Base-by-base conservation (phyloP, 2,113 vertebrate species). In the Lipotes vexillifer region DNA sequence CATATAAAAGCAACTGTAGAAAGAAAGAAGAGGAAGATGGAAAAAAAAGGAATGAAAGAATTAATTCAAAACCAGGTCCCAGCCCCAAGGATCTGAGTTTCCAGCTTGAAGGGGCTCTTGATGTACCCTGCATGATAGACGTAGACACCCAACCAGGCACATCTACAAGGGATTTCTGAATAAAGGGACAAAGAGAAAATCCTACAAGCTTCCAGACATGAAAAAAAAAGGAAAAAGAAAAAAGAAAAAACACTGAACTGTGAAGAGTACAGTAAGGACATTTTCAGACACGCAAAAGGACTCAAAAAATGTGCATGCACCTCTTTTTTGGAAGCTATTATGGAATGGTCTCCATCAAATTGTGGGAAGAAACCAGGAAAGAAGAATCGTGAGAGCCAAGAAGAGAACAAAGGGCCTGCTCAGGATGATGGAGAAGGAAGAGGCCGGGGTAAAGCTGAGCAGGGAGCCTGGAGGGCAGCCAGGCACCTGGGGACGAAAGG, bases 121-220 rank as follows among this genome's bases (percentile, higher is more conserved):
- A 77, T 2, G 20, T 7, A 18, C 18, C 57, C 36, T 4, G 6
- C 17, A 6, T 1, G 17, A 5, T 1, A 17, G 15, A 44, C 6
- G 11, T 0, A 57, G 49, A 49, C 2, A 10, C 33, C 29, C 49
- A 18, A 11, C 25, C 80, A 21, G 23, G 33, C 23, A n/a, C 9
- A 17, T 36, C 41, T 68, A 27, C 69, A 38, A 71, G 57, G 31
- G 59, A 77, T 8, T 18, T 80, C 31, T 25, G n/a, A 52, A 95
- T 41, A 44, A 20, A 71, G 41, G 21, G n/a, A 36, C 59, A 75
- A n/a, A 82, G 18, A 69, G 57, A 81, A 65, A 12, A 41, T 14
- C 63, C 69, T 15, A 33, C n/a, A 36, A 72, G 41, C 66, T 44
- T 74, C 71, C 46, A n/a, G 92, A 75, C 38, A 5, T 5, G 25